Base-by-base conservation (phyloP, 2,888 invertebrate species). In the Zaprionus bogoriensis region DNA sequence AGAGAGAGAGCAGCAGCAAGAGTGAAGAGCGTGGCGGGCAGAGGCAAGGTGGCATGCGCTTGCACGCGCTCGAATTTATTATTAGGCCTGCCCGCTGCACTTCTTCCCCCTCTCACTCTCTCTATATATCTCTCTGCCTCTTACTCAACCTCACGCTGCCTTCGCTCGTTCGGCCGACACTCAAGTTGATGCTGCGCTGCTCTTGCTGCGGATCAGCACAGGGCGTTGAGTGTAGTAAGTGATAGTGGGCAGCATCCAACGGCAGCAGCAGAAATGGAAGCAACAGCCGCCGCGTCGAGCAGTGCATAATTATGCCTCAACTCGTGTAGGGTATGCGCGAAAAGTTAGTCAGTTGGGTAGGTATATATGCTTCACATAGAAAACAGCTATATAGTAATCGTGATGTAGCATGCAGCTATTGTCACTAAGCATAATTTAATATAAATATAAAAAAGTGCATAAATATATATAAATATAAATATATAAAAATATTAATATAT, bases 11-110 rank as follows among this genome's bases (percentile, higher is more conserved):
- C 14, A 28, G 9, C 39, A 1, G 4, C 4, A 46, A 25, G 14
- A 36, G 22, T 27, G 59, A 71, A n/a, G 14, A 51, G 17, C 6
- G 53, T 32, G 32, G 42, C 42, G 46, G 47, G 27, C 38, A 28
- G 25, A 32, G 32, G 30, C 58, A 66, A 63, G 81, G 67, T 71
- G 80, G 80, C 76, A 75, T 80, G 77, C 77, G 79, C 78, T 78
- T 89, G 87, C 89, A 88, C 80, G 88, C 89, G 82, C 79, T 87
- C 73, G 77, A 80, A 82, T 87, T 87, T 86, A 89, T 89, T 88
- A 89, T 89, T 86, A 83, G 79, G 67, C 69, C 45, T 38, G 47
- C 6, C 19, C 30, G 1, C 14, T 32, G 2, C 12, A 12, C 3
- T 20, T 5, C 4, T 23, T 9, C 28, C 9, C 14, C 4, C 27